Conservation (phyloP, 2,797 vertebrate species). For the Pseudocheirus occidentalis region DNA sequence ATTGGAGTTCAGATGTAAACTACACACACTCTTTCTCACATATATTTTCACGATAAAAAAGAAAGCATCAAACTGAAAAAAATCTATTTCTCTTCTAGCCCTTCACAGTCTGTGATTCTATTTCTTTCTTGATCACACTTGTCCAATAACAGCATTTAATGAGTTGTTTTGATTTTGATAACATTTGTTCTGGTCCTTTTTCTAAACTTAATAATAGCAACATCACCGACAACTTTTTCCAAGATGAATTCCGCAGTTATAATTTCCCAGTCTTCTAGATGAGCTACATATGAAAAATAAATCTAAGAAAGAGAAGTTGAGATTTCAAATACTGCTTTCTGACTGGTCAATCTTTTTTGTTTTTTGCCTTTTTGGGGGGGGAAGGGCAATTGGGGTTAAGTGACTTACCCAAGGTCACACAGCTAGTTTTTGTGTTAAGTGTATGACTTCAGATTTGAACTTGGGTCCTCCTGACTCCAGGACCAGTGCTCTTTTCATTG, state of each 20-base stretch:
- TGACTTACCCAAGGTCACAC: too few relatives aligned
- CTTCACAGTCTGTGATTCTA: neutral
- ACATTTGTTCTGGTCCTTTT: constrained; percentile 21
- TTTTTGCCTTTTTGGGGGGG: too few relatives aligned
- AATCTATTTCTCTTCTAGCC: neutral
- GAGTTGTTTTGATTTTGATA: constrained; percentile 28
- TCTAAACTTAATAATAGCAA: constrained; percentile 28
- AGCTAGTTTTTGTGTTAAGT: too few relatives aligned
- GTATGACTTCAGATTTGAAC: too few relatives aligned
- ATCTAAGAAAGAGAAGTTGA: constrained; percentile 65
- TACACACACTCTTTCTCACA: neutral
- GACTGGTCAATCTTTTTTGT: too few relatives aligned
- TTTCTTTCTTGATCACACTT: constrained; percentile 33
- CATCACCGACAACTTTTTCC: neutral
- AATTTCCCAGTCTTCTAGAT: constrained; percentile 49
- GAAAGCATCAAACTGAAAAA: neutral
- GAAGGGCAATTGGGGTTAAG: too few relatives aligned
- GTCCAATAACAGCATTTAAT: constrained; percentile 37
- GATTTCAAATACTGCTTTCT: constrained; percentile 68
- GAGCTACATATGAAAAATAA: constrained; percentile 52
- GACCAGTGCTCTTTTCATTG: too few relatives aligned
- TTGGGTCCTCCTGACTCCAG: too few relatives aligned
- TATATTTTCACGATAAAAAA: constrained; percentile 12
- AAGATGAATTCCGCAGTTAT: constrained; percentile 40
- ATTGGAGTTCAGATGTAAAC: constrained; percentile 7